These are phyloP conservation scores for Melanotaenia maccullochi DNA, from an alignment of 2,797 vertebrate species.

Conservation along the genomic window DNA sequence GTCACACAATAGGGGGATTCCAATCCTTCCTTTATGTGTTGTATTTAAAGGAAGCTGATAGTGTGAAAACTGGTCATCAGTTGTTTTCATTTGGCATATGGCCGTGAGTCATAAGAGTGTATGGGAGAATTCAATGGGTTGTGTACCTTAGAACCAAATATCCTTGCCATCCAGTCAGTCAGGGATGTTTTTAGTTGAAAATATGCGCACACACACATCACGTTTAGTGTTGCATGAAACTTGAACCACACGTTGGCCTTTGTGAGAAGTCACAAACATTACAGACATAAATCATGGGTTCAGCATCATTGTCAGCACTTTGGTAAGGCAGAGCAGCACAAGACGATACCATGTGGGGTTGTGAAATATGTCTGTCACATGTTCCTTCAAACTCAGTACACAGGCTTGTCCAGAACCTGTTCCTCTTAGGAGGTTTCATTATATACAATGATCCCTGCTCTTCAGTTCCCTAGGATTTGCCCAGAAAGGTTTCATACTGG, in stretches of 20 bases:
- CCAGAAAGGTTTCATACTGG: slow-evolving; percentile 16
- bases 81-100: slow-evolving; percentile 57
- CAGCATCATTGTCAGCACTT: slow-evolving; percentile 60
- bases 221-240: neutral
- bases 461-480: slow-evolving; percentile 12
- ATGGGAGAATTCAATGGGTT: slow-evolving; percentile 65
- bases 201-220: slow-evolving; percentile 18
- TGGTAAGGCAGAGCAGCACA: slow-evolving; percentile 40
- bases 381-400: slow-evolving; percentile 37
- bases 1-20: slow-evolving; percentile 67
- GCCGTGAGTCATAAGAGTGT: slow-evolving; percentile 73
- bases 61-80: slow-evolving; percentile 60
- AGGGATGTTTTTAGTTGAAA: slow-evolving; percentile 60
- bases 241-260: slow-evolving; percentile 10
- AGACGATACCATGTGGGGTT: slow-evolving; percentile 57
- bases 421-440: slow-evolving; percentile 65
- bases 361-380: slow-evolving; percentile 80
- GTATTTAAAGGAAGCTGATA: slow-evolving; percentile 67
- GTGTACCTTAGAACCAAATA: slow-evolving; percentile 30
- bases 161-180: slow-evolving; percentile 38
- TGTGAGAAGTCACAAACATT: slow-evolving; percentile 27
- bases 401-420: slow-evolving; percentile 42
- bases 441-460: neutral
- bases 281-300: slow-evolving; percentile 62
- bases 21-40: slow-evolving; percentile 57